Evolutionary conservation across 1,140 invertebrate genomes (phyloP), one percentile per base, ranked within the genome.

Genomic region (Camponotus vicinus): DNA sequence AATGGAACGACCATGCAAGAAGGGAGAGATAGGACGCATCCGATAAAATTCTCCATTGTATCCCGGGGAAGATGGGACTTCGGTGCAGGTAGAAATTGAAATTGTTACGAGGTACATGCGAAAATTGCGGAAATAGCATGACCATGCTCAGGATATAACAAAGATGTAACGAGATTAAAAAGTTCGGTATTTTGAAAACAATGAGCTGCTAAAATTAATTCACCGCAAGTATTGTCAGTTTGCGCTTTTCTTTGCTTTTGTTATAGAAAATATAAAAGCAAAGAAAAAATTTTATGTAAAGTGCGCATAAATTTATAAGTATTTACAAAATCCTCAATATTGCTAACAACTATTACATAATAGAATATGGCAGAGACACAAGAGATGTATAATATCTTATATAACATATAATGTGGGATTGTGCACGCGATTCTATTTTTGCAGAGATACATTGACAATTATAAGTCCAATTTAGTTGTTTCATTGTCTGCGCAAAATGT

Each of bases 11-110:
- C 66, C 49, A 27, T 32, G 11, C 21, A 70, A 64, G 37, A 77
- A 78, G 52, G 40, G 55, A 49, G 88, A 82, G 70, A 89, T 85
- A 76, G 88, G 71, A 64, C 11, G 67, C 57, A 77, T 40, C 86
- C 90, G 90, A 91, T 91, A 91, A 90, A 90, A 90, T 91, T 91
- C 87, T 66, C 87, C 75, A 88, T 88, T 90, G 90, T 88, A 66
- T 64, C 73, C 52, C 34, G 27, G 32, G 34, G 67, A 80, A 84
- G 90, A 86, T 88, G 84, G 87, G 82, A 84, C 86, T 88, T 80
- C 52, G 63, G 40, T 27, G 75, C 69, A 73, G 57, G 37, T 78
- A 88, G 89, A 86, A 90, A 91, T 88, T 86, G 89, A 91, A 88
- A 91, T 91, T 88, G 87, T 90, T 91, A 91, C 89, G 89, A 84